Conservation (phyloP, 2,797 vertebrate species). For the Falco columbarius region DNA sequence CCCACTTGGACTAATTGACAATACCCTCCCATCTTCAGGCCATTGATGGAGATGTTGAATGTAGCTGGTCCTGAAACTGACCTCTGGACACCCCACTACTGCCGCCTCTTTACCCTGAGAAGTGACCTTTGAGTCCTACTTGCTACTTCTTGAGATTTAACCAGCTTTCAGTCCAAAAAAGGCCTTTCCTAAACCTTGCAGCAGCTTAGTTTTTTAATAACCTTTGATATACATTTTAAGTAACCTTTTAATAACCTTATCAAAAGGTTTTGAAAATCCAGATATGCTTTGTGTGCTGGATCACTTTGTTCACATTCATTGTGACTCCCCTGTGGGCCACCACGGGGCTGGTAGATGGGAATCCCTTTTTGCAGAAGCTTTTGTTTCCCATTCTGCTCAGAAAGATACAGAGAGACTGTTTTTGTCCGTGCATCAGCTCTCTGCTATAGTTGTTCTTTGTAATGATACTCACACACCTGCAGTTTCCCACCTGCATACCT, state of each 20-base stretch:
- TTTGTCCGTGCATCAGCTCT: neutral
- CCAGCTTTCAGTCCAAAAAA: neutral
- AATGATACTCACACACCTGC: neutral
- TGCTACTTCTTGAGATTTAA: neutral
- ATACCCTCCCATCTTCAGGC: neutral
- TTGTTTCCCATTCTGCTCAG: neutral
- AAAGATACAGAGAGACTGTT: neutral
- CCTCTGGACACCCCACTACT: neutral
- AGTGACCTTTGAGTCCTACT: neutral
- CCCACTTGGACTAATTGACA: neutral
- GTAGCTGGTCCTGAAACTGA: neutral
- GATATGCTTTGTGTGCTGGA: neutral
- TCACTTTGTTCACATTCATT: neutral
- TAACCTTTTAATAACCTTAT: neutral
- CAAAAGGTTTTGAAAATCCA: neutral
- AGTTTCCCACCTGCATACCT: neutral
- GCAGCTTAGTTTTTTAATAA: neutral
- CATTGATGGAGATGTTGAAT: neutral
- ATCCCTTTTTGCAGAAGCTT: neutral
- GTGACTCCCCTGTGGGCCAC: neutral
- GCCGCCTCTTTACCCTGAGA: neutral
- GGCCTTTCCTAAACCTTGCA: neutral
- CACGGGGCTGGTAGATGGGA: neutral
- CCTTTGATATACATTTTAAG: neutral
- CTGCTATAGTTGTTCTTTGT: neutral